Base-by-base conservation (phyloP, 1,140 invertebrate species). In the Drosophila malerkotliana region DNA sequence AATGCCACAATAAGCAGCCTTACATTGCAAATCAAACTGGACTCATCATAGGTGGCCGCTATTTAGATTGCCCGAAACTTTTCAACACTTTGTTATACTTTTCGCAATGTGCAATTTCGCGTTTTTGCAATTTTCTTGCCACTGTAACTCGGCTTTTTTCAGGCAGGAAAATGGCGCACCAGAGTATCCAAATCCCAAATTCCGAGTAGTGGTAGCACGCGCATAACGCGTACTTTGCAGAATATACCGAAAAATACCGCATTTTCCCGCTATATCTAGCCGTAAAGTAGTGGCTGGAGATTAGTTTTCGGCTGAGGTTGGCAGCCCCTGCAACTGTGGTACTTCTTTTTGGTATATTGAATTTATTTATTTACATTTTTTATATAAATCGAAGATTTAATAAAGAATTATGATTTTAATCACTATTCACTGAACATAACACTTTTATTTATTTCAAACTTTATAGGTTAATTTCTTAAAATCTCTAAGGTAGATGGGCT, bases 151-250 rank as follows among this genome's bases (percentile, higher is more conserved):
- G 64, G 74, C 74, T 77, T 71, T 62, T 71, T 58, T 55, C 63
- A 73, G 79, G 49, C 73, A 84, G 75, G 72, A 83, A 84, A 87
- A 87, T 87, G 83, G 83, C 85, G 83, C 73, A 87, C 76, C 52
- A 76, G 64, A 69, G 67, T 71, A 69, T 55, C 66, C 34, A 32
- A 63, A 28, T 28, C 26, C 26, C 26, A 28, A 28, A 28, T 28
- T 1, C 26, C 26, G 26, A 28, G 26, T 28, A 28, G 6, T 5
- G 26, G 26, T 28, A 28, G 26, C 26, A 28, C 26, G 26, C 26
- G 26, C 26, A 28, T 28, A 28, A 28, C 26, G 26, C 26, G 26
- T 28, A 28, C 26, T 28, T 28, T 28, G 26, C 26, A 28, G 26
- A 5, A 28, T 28, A 28, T 28, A 28, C 26, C 26, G 26, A 5